phyloP scores from a whole-genome alignment of 1,140 invertebrate genomes.

The Neodiprion lecontei region DNA sequence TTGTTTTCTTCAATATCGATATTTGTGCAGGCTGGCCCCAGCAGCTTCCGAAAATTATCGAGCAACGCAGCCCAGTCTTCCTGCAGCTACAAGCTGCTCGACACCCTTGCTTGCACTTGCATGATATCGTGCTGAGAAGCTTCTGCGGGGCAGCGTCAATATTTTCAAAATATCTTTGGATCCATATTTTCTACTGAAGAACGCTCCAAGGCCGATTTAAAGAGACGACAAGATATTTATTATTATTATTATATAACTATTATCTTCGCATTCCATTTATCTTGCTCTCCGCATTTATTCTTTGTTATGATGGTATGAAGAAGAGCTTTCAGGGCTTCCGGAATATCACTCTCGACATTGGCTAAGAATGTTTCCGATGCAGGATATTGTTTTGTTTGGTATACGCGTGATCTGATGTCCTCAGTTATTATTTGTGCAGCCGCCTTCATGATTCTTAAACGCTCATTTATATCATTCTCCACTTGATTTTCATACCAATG shows the following conservation, averaged over 20 bases:
- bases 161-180: too few relatives aligned
- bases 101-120: slow-evolving; percentile 19
- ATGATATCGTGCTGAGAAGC: slow-evolving; percentile 22
- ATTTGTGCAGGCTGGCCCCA: not conserved
- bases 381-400: slow-evolving; percentile 45
- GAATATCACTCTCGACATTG: not conserved
- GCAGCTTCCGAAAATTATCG: slow-evolving; percentile 22
- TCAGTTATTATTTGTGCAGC: slow-evolving; percentile 34
- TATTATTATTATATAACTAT: too few relatives aligned
- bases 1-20: not conserved
- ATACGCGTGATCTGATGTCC: slow-evolving; percentile 33
- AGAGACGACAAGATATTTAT: too few relatives aligned
- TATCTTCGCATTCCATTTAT: not conserved
- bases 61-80: slow-evolving; percentile 22
- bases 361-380: slow-evolving; percentile 28
- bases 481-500: slow-evolving; percentile 26
- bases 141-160: slow-evolving; percentile 10
- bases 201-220: too few relatives aligned
- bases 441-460: slow-evolving; percentile 31
- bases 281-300: not conserved
- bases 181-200: too few relatives aligned
- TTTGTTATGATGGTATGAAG: not conserved
- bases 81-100: slow-evolving; percentile 20
- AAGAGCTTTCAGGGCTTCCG: not conserved
- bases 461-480: slow-evolving; percentile 20